phyloP scores from a whole-genome alignment of 2,888 invertebrate genomes.

The Heliothis peltigera region DNA sequence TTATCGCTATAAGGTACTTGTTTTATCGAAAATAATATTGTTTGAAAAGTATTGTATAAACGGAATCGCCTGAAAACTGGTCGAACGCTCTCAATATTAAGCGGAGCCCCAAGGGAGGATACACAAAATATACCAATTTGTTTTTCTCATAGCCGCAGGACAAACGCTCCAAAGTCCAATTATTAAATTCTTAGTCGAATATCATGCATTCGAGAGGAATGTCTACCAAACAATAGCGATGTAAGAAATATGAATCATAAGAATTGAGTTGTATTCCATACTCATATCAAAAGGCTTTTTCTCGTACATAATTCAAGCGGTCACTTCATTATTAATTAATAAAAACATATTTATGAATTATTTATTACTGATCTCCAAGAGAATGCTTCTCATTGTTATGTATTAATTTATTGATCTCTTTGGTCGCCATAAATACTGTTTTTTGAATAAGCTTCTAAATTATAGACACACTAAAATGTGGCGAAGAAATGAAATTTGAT shows the following conservation, averaged over 20 bases:
- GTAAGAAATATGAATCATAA: slow-evolving; percentile 83
- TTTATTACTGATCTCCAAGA: slow-evolving; percentile 73
- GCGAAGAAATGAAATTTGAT: slow-evolving; percentile 22
- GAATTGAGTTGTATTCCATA: slow-evolving; percentile 77
- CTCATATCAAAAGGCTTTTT: slow-evolving; percentile 65
- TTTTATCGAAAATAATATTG: slow-evolving; percentile 12
- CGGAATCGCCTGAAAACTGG: slow-evolving; percentile 43
- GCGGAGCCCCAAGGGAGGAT: slow-evolving; percentile 66
- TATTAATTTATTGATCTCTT: slow-evolving; percentile 78
- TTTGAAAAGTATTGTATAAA: slow-evolving; percentile 30
- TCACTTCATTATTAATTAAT: slow-evolving; percentile 83
- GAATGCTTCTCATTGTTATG: slow-evolving; percentile 75
- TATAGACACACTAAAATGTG: slow-evolving; percentile 43
- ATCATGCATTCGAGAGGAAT: slow-evolving; percentile 72
- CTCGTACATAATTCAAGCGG: slow-evolving; percentile 66
- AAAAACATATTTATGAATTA: slow-evolving; percentile 84
- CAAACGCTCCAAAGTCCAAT: slow-evolving; percentile 76
- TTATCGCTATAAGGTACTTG: neutral
- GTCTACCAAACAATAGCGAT: slow-evolving; percentile 76
- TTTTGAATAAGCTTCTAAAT: slow-evolving; percentile 35
- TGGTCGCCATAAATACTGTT: slow-evolving; percentile 72
- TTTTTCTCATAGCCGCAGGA: slow-evolving; percentile 78
- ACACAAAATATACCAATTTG: slow-evolving; percentile 75
- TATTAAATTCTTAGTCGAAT: slow-evolving; percentile 83
- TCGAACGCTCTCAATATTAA: slow-evolving; percentile 46